Base-by-base conservation (phyloP, 2,797 vertebrate species). In the Lepilemur septentrionalis region DNA sequence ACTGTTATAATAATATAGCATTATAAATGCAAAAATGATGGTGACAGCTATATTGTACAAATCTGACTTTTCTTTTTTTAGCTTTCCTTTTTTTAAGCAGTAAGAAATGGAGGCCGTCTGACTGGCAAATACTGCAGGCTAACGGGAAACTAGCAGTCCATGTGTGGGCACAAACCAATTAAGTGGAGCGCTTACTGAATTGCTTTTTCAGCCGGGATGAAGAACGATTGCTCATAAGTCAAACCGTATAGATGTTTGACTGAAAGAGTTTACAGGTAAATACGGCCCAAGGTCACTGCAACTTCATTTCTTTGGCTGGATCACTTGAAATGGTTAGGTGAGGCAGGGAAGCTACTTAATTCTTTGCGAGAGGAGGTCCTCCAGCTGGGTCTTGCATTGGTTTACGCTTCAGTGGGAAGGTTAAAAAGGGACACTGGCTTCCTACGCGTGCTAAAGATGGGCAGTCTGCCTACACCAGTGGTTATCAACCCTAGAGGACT, bases 11-110 rank as follows among this genome's bases (percentile, higher is more conserved):
- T 46, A 55, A 80, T 13, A 73, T 11, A 30, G 20, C 46, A 4
- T 70, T 73, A 70, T n/a, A 65, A 65, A 38, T 38, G 67, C 87
- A 25, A 59, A 75, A 94, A 57, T 38, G 28, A 61, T 9, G 35
- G 84, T 48, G 69, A 79, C 18, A 76, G 65, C 17, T 83, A 12
- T 61, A 65, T 9, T 15, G 3, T 13, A 88, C 57, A 85, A 28
- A 55, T 65, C 35, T 57, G 28, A 50, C 13, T 63, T 89, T 63
- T 30, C 25, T 69, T 63, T 87, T 63, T 76, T 48, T 4, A 73
- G 63, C 48, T 67, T 95, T 76, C 46, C 90, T 67, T 95, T 76
- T 85, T 92, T 48, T 72, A 72, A 89, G 90, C 46, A 85, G 95
- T 55, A 63, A 90, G 82, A 93, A 73, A 78, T 72, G 23, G 70